phyloP scores from a whole-genome alignment of 2,888 invertebrate genomes.

The Nemoura dubitans region DNA sequence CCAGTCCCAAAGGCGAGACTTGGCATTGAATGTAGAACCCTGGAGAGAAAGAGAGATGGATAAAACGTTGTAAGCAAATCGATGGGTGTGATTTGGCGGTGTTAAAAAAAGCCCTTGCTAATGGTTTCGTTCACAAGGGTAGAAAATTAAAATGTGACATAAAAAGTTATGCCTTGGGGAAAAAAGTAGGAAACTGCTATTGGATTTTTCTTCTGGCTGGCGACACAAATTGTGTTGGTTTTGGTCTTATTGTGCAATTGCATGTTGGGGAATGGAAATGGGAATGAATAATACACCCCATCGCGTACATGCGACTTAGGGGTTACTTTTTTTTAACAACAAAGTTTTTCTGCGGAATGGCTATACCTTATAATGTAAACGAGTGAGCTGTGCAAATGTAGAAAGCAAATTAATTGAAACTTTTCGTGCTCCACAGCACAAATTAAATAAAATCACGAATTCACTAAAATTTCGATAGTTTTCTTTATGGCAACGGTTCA shows the following conservation, averaged over 20 bases:
- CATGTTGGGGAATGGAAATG: neutral
- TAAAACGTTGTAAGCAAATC: neutral
- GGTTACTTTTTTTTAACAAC: neutral
- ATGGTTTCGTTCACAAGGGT: neutral
- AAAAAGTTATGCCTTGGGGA: neutral
- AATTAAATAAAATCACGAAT: neutral
- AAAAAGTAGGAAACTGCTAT: neutral
- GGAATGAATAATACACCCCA: no score
- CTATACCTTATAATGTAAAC: neutral
- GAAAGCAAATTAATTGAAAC: neutral
- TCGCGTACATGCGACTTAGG: neutral
- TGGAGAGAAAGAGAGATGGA: neutral
- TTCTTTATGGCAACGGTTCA: neutral
- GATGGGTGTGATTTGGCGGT: neutral
- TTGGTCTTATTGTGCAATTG: neutral
- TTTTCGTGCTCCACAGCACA: neutral
- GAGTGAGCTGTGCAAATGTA: neutral
- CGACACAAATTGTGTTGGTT: neutral
- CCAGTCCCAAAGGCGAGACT: neutral
- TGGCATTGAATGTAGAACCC: neutral
- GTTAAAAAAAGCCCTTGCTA: neutral
- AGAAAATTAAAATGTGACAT: constrained; percentile 12
- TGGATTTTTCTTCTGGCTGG: neutral
- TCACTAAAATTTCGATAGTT: neutral
- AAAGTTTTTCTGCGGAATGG: neutral